A percentile compares a stretch with the other conserved stretches of the same genome.
Conservation (phyloP, 2,113 vertebrate species). For the Triplophysa dalaica region DNA sequence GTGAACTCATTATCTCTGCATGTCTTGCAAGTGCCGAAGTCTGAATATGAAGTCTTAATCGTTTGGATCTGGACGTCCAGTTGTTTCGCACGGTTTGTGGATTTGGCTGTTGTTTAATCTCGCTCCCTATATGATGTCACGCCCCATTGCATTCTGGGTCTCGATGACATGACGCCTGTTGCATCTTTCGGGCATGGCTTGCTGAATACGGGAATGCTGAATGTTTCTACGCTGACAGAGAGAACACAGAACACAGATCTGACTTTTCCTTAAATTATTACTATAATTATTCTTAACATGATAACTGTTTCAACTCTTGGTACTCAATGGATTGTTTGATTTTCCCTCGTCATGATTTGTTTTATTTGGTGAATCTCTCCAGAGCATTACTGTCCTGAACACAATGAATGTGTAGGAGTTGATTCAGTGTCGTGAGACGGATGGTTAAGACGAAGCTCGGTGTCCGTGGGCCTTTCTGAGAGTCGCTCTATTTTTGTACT, state of each 20-base stretch:
- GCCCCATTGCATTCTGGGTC: slow-evolving; percentile 56
- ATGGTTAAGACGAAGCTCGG: neutral
- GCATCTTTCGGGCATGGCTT: slow-evolving; percentile 57
- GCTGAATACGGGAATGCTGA: slow-evolving; percentile 45
- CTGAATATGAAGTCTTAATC: slow-evolving; percentile 25
- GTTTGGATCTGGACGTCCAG: slow-evolving; percentile 57
- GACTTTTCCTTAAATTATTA: slow-evolving; percentile 4
- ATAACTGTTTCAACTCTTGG: slow-evolving; percentile 16
- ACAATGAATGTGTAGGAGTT: slow-evolving; percentile 10
- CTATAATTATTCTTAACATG: slow-evolving; percentile 19
- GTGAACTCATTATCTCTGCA: slow-evolving; percentile 66
- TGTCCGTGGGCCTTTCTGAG: slow-evolving; percentile 10
- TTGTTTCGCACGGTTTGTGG: slow-evolving; percentile 57
- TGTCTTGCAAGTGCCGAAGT: slow-evolving; percentile 71
- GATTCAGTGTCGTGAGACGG: slow-evolving; percentile 10
- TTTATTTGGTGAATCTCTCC: slow-evolving; percentile 7
- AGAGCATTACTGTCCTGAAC: slow-evolving; percentile 13
- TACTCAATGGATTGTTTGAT: slow-evolving; percentile 5
- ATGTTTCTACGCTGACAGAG: slow-evolving; percentile 52
- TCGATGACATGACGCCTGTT: slow-evolving; percentile 31
- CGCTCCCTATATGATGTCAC: slow-evolving; percentile 21
- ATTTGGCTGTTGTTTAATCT: slow-evolving; percentile 48
- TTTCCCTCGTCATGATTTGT: neutral
- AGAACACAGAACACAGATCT: slow-evolving; percentile 16
- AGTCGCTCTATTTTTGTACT: slow-evolving; percentile 55